These are phyloP conservation scores for Anastrepha ludens DNA, from an alignment of 1,140 invertebrate species.

Conservation along the genomic window DNA sequence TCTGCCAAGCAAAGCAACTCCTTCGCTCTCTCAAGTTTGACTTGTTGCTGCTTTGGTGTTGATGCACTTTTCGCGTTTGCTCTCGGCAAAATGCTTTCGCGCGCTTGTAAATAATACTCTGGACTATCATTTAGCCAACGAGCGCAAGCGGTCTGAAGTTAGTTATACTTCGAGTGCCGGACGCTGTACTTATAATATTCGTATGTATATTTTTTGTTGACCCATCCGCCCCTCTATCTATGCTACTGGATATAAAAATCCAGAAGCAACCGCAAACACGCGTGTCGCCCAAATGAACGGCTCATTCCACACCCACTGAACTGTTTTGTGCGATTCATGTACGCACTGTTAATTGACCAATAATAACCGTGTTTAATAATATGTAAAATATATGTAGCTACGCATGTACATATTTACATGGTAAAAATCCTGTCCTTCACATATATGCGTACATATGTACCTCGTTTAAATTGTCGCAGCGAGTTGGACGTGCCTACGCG, in stretches of 20 bases:
- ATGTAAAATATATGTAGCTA: not conserved
- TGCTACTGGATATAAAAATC: not conserved
- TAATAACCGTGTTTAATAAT: not conserved
- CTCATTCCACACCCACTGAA: slow-evolving; percentile 4
- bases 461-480: slow-evolving; percentile 3
- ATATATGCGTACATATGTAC: not conserved
- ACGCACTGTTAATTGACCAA: not conserved
- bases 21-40: no score
- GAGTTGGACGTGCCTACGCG: not conserved
- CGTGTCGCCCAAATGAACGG: not conserved
- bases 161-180: no score
- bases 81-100: no score
- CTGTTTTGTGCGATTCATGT: not conserved
- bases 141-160: no score
- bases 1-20: no score
- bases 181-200: no score
- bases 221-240: no score
- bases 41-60: no score
- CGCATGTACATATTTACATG: not conserved
- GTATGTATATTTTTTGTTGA: no score
- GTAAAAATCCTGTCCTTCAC: slow-evolving; percentile 42
- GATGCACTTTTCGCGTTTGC: no score
- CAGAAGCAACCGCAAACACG: not conserved
- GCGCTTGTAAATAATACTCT: no score
- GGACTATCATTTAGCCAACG: no score